These are phyloP conservation scores for Pseudomyrmex sp. DNA, from an alignment of 1,140 invertebrate species.

Conservation along the genomic window DNA sequence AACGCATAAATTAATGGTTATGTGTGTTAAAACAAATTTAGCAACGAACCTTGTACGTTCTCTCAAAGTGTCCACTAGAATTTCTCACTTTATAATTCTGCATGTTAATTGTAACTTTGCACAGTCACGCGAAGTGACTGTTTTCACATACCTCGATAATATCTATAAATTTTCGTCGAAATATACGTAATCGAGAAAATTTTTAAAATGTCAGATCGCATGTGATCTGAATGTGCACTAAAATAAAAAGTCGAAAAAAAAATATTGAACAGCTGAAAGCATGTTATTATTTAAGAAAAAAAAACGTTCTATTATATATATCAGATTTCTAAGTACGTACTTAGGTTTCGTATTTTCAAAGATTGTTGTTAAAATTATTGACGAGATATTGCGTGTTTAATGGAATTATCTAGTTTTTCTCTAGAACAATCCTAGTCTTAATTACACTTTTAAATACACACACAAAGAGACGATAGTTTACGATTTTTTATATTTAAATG, in stretches of 20 bases:
- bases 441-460: too few species aligned
- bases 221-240: not conserved
- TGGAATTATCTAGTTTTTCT: too few species aligned
- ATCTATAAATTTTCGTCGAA: constrained; percentile 23
- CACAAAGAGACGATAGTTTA: too few species aligned
- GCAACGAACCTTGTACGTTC: constrained; percentile 64
- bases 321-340: not conserved
- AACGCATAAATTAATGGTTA: constrained; percentile 20
- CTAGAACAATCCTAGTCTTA: too few species aligned
- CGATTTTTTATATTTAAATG: too few species aligned
- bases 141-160: not conserved
- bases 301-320: not conserved
- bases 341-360: too few species aligned
- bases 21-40: not conserved
- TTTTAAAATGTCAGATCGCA: not conserved
- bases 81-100: constrained; percentile 31
- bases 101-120: constrained; percentile 33
- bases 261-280: constrained; percentile 62
- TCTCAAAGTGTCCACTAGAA: constrained; percentile 40
- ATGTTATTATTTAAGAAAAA: not conserved
- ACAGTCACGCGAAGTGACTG: not conserved
- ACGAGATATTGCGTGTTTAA: too few species aligned
- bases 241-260: constrained; percentile 4
- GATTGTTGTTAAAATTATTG: too few species aligned
- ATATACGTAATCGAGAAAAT: not conserved